Evolutionary conservation across 2,888 invertebrate genomes (phyloP).

Genomic region (Cactoblastis cactorum): DNA sequence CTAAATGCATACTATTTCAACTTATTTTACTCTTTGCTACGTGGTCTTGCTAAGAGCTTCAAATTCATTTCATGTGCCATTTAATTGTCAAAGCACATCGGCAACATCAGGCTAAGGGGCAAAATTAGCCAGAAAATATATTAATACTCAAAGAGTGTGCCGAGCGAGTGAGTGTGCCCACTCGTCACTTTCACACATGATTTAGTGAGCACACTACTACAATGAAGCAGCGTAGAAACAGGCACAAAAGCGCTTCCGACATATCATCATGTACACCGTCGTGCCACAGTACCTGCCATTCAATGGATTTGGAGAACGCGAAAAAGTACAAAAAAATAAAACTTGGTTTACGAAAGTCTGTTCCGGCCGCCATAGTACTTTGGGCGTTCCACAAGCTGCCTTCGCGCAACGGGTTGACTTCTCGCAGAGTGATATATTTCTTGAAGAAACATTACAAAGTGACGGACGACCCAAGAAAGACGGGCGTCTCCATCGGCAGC

Average conservation of each 20-base stretch:
- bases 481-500: constrained; percentile 44
- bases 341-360: constrained; percentile 33
- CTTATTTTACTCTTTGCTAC: background rate
- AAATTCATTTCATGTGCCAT: background rate
- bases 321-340: constrained; percentile 28
- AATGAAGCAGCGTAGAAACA: background rate
- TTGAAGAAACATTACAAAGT: constrained; percentile 45
- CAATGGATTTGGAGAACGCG: background rate
- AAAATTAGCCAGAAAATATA: background rate
- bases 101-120: background rate
- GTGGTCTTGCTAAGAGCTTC: background rate
- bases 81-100: background rate
- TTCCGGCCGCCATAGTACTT: constrained; percentile 51
- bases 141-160: background rate
- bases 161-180: background rate
- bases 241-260: background rate
- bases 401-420: constrained; percentile 43
- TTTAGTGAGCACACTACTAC: background rate
- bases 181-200: background rate
- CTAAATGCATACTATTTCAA: background rate
- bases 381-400: constrained; percentile 56
- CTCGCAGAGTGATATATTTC: constrained; percentile 46
- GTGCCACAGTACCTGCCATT: background rate
- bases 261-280: background rate
- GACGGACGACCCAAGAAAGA: constrained; percentile 32